These are phyloP conservation scores for Drosophila bipectinata DNA, from an alignment of 1,140 invertebrate genomes.

Conservation along the genomic window DNA sequence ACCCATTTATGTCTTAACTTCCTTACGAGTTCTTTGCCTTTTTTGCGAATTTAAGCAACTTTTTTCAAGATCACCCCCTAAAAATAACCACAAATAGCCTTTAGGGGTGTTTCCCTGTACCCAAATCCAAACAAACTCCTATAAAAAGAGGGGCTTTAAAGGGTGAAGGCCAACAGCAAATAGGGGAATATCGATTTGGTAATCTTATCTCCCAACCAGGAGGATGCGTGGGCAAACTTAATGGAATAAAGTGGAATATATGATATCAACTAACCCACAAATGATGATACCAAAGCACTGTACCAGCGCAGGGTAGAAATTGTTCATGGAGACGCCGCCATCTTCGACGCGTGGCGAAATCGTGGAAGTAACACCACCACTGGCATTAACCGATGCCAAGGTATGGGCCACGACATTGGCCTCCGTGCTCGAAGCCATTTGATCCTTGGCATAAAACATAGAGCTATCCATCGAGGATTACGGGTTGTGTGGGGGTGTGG, in stretches of 20 bases:
- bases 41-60: too few relatives aligned
- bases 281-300: slow-evolving; percentile 96
- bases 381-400: slow-evolving; percentile 31
- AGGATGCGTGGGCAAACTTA: background rate
- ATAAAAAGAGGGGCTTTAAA: background rate
- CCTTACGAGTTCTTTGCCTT: too few relatives aligned
- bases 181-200: background rate
- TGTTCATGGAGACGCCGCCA: slow-evolving; percentile 87
- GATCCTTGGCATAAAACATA: slow-evolving; percentile 67
- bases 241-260: background rate
- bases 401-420: slow-evolving; percentile 32
- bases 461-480: slow-evolving; percentile 67
- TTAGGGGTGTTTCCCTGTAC: background rate
- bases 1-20: too few relatives aligned
- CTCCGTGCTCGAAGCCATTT: slow-evolving; percentile 19
- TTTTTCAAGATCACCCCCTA: too few relatives aligned
- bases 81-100: background rate
- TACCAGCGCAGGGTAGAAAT: slow-evolving; percentile 94
- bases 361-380: background rate
- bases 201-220: slow-evolving; percentile 1
- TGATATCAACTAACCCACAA: slow-evolving; percentile 89
- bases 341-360: slow-evolving; percentile 60
- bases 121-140: background rate
- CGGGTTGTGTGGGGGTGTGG: background rate
- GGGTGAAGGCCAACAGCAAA: background rate